These are phyloP conservation scores for Volucella bombylans DNA, from an alignment of 2,888 invertebrate genomes.

Conservation along the genomic window DNA sequence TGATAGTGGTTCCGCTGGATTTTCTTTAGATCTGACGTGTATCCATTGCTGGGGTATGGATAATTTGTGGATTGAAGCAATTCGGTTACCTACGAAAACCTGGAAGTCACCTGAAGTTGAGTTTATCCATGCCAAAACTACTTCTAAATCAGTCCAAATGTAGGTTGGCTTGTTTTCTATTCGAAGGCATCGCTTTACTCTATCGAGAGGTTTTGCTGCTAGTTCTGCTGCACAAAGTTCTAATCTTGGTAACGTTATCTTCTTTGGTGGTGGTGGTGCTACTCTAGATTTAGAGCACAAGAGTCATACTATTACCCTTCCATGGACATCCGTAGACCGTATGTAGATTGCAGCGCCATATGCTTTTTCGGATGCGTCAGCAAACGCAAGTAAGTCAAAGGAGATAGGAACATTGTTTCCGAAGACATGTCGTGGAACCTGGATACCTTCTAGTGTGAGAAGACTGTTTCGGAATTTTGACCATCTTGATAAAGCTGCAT, in stretches of 20 bases:
- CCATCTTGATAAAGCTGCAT: too few species aligned
- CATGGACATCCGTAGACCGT: neutral
- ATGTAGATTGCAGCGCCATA: neutral
- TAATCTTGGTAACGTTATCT: neutral
- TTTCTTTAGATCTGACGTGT: too few species aligned
- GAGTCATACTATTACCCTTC: neutral
- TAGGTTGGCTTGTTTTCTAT: too few species aligned
- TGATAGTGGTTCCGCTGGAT: too few species aligned
- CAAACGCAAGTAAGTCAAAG: neutral
- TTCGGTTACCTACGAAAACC: too few species aligned
- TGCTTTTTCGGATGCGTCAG: neutral
- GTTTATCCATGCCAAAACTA: too few species aligned
- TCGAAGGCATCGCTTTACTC: too few species aligned
- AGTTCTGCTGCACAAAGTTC: neutral
- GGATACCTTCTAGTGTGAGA: neutral
- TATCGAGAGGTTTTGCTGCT: too few species aligned
- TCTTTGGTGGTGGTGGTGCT: neutral
- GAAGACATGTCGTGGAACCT: neutral
- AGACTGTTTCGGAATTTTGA: neutral
- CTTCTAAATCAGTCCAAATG: too few species aligned
- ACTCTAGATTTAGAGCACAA: constrained; percentile 5
- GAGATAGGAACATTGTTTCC: neutral
- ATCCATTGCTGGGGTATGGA: too few species aligned
- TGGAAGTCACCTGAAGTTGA: too few species aligned
- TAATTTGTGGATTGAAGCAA: too few species aligned